Percentiles rank a stretch among this genome's conserved stretches.
Evolutionary conservation across 2,797 vertebrate genomes (phyloP).

Genomic region (Cacajao melanocephalus): DNA sequence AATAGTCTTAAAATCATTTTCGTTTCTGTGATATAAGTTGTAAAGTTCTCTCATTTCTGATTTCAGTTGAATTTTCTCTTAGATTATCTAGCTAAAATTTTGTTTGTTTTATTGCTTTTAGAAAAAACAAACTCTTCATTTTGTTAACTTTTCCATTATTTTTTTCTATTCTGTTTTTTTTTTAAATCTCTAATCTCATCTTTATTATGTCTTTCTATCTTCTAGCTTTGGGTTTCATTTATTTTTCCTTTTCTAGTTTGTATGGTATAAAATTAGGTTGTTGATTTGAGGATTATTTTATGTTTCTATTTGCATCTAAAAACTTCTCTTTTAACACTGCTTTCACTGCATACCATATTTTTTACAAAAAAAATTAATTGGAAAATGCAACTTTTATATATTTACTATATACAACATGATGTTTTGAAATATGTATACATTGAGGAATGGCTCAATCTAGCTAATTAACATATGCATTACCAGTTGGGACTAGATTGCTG

Average conservation of each 20-base stretch:
- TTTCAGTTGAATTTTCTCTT: neutral
- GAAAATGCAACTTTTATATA: neutral
- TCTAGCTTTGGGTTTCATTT: neutral
- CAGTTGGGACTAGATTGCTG: neutral
- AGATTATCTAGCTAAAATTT: neutral
- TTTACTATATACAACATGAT: neutral
- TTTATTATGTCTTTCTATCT: neutral
- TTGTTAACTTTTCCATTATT: neutral
- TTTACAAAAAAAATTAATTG: too few relatives aligned
- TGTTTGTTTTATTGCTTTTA: neutral
- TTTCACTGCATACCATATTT: neutral
- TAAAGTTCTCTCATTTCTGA: neutral
- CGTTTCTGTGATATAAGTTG: neutral
- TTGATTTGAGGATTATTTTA: neutral
- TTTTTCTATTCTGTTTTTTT: neutral
- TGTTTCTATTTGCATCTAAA: neutral
- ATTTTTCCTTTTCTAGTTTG: neutral
- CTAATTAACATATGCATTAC: neutral
- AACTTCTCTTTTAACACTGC: neutral
- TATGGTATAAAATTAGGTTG: neutral
- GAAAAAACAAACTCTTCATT: neutral
- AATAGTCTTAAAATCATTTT: neutral
- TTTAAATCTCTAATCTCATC: neutral
- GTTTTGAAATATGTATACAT: neutral
- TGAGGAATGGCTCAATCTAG: neutral